Conservation (phyloP, 2,888 invertebrate species). For the Hipparchia semele region DNA sequence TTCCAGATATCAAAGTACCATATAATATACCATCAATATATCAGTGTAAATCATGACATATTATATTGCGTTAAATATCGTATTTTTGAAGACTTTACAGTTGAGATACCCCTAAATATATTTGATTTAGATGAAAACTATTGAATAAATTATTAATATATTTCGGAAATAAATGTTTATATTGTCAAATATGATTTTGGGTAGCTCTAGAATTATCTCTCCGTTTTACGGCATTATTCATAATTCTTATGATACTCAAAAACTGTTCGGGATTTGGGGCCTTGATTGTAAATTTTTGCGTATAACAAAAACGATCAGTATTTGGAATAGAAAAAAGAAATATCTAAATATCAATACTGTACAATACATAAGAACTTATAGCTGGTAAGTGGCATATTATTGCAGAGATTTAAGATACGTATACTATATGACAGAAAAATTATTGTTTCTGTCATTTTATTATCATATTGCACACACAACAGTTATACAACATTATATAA, state of each 20-base stretch:
- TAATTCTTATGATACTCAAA: not conserved
- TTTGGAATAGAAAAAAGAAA: not conserved
- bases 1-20: conserved; percentile 10
- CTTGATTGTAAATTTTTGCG: not conserved
- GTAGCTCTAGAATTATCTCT: conserved; percentile 28
- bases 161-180: conserved; percentile 41
- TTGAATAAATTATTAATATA: conserved; percentile 18
- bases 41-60: conserved; percentile 40
- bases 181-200: conserved; percentile 46
- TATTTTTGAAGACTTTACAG: conserved; percentile 72
- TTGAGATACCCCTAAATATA: conserved; percentile 46
- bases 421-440: no score
- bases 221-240: not conserved
- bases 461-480: no score
- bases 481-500: no score
- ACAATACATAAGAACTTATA: no score
- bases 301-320: not conserved
- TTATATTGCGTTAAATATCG: conserved; percentile 55
- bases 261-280: not conserved
- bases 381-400: no score
- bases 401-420: no score
- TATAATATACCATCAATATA: conserved; percentile 30
- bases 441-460: no score
- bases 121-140: conserved; percentile 31
- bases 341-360: not conserved